phyloP scores from a whole-genome alignment of 1,140 invertebrate species.

The Polyergus mexicanus region DNA sequence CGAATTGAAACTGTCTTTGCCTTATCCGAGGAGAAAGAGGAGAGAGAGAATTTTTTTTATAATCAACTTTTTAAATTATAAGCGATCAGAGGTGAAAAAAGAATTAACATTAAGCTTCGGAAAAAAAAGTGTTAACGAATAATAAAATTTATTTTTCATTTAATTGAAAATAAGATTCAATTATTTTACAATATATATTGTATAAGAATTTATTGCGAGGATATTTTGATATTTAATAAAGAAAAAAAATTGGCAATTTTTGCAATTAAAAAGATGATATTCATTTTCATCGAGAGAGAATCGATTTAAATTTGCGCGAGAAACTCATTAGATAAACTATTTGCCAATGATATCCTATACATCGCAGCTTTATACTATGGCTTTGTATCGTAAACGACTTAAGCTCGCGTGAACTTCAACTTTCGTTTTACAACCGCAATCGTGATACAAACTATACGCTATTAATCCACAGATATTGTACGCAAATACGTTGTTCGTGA shows the following conservation, averaged over 20 bases:
- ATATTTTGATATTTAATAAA: conserved; percentile 15
- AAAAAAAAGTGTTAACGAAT: background rate
- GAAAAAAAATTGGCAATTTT: background rate
- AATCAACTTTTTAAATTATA: background rate
- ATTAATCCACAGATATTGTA: background rate
- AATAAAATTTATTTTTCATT: background rate
- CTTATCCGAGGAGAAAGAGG: background rate
- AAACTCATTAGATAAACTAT: background rate
- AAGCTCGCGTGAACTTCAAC: background rate
- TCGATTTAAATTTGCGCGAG: background rate
- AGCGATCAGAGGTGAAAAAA: background rate
- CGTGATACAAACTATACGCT: background rate
- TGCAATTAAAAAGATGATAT: background rate
- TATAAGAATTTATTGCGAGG: background rate
- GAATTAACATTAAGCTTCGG: background rate
- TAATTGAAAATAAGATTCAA: background rate
- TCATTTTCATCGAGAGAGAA: background rate
- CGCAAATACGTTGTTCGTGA: background rate
- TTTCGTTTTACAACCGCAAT: background rate
- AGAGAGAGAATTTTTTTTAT: background rate
- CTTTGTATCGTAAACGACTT: conserved; percentile 10
- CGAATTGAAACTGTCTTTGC: background rate
- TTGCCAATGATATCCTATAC: too few species aligned
- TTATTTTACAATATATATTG: background rate
- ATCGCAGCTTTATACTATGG: background rate